Evolutionary conservation across 1,140 invertebrate genomes (phyloP).

Genomic region (Euura lappo): DNA sequence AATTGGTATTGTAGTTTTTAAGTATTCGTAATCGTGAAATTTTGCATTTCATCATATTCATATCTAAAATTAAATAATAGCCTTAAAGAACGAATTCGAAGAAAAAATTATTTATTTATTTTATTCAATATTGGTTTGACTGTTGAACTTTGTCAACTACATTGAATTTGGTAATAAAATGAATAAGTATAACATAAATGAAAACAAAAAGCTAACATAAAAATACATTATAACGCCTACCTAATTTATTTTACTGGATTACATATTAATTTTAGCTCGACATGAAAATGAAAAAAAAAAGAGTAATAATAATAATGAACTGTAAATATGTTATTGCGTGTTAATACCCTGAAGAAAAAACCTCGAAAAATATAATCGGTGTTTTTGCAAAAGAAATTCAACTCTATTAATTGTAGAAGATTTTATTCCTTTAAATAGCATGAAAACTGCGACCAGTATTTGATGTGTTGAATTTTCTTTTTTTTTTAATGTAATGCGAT

Average conservation of each 20-base stretch:
- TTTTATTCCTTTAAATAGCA: slow-evolving; percentile 16
- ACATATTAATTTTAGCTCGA: slow-evolving; percentile 30
- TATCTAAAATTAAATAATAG: neutral
- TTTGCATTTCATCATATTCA: neutral
- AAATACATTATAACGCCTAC: slow-evolving; percentile 14
- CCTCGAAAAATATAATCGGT: neutral
- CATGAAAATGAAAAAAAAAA: slow-evolving; percentile 26
- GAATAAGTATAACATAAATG: neutral
- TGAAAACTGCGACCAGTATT: slow-evolving; percentile 32
- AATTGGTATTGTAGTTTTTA: neutral
- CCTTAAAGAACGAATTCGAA: neutral
- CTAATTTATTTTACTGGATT: slow-evolving; percentile 20
- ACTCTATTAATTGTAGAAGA: neutral
- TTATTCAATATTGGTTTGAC: neutral
- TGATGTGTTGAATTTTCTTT: slow-evolving; percentile 2
- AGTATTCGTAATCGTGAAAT: neutral
- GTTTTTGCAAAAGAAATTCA: neutral
- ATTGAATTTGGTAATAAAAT: too few species aligned
- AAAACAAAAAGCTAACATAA: neutral
- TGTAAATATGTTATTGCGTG: slow-evolving; percentile 35
- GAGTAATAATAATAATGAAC: neutral
- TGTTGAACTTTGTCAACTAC: neutral
- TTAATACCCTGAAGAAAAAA: slow-evolving; percentile 23
- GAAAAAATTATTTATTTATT: neutral
- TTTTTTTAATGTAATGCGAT: slow-evolving; percentile 22